phyloP scores from a whole-genome alignment of 2,113 vertebrate genomes.

The Bettongia penicillata region DNA sequence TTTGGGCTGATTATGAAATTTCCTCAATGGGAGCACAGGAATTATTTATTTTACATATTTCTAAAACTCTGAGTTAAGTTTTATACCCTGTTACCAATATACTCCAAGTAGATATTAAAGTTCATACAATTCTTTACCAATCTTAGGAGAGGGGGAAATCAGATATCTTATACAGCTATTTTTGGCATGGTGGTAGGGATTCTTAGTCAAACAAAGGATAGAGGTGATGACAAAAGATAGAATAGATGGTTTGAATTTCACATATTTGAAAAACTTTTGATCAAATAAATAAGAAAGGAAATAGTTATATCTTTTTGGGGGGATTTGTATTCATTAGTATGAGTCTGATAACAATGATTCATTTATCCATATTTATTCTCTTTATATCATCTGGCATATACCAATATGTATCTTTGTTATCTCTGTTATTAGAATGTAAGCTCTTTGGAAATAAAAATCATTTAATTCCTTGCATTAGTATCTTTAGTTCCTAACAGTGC shows the following conservation, averaged over 20 bases:
- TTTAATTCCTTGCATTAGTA: neutral
- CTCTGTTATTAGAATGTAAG: neutral
- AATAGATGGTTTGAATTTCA: neutral
- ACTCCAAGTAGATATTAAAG: neutral
- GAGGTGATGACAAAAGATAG: neutral
- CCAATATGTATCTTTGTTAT: neutral
- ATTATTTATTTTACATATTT: neutral
- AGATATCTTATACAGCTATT: neutral
- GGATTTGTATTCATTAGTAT: neutral
- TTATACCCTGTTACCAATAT: neutral
- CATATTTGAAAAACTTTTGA: neutral
- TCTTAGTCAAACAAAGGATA: neutral
- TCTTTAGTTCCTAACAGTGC: neutral
- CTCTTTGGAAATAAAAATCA: neutral
- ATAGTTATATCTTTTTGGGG: neutral
- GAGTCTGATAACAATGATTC: neutral
- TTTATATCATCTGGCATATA: neutral
- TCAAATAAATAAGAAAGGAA: neutral
- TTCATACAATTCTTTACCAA: neutral
- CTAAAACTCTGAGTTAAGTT: neutral
- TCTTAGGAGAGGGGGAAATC: neutral
- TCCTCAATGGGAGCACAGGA: neutral
- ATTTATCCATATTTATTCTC: neutral
- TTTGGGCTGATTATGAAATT: neutral
- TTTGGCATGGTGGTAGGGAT: neutral